A percentile compares a stretch with the other conserved stretches of the same genome.
Conservation (phyloP, 2,888 invertebrate genomes). For the Cheilosia pagana region DNA sequence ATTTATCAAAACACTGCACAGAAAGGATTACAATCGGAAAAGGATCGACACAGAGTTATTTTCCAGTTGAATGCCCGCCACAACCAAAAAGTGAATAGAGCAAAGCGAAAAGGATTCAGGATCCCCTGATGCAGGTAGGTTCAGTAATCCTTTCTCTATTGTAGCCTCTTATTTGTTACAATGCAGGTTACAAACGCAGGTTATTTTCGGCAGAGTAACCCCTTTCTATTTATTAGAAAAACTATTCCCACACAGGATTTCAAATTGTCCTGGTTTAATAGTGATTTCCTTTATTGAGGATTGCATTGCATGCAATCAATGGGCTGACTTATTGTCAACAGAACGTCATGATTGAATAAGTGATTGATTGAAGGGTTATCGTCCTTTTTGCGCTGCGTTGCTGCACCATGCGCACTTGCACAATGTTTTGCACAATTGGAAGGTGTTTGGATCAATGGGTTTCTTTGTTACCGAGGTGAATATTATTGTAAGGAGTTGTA, state of each 20-base stretch:
- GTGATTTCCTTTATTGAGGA: conserved; percentile 2
- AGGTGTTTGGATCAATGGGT: conserved; percentile 32
- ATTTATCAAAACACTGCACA: conserved; percentile 53
- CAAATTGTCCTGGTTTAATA: conserved; percentile 13
- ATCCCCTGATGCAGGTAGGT: conserved; percentile 24
- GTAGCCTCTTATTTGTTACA: background rate
- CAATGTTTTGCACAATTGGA: conserved; percentile 49
- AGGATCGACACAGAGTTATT: conserved; percentile 37
- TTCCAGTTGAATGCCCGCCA: conserved; percentile 44
- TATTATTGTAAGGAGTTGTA: too few relatives aligned
- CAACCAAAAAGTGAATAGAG: background rate
- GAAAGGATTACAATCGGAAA: conserved; percentile 48
- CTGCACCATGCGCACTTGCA: conserved; percentile 31
- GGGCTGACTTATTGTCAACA: conserved; percentile 48
- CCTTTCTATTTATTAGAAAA: conserved; percentile 18
- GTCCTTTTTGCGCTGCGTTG: background rate
- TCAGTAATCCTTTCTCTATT: conserved; percentile 17
- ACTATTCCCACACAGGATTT: conserved; percentile 33
- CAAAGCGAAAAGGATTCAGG: conserved; percentile 22
- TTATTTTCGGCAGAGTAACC: conserved; percentile 26
- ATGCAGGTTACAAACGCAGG: conserved; percentile 24
- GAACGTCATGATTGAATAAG: conserved; percentile 35
- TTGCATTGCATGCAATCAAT: conserved; percentile 23
- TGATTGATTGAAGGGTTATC: conserved; percentile 36
- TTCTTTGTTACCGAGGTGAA: background rate